Evolutionary conservation across 2,797 vertebrate species (phyloP).

Genomic region (Gephyroberyx darwinii): DNA sequence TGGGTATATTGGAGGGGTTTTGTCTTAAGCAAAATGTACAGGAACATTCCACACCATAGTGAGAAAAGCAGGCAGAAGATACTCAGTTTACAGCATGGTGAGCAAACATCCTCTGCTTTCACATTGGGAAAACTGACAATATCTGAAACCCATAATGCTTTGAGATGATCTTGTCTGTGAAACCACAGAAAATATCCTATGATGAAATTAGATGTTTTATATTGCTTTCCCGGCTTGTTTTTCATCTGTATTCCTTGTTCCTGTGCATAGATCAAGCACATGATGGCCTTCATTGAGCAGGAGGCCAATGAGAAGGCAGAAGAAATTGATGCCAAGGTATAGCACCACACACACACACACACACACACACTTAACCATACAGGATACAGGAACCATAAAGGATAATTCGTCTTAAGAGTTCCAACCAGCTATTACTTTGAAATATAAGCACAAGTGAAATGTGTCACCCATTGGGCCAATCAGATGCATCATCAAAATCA

Average conservation of each 20-base stretch:
- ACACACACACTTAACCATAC: neutral
- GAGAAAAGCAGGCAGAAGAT: neutral
- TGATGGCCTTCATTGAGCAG: conserved; percentile 99
- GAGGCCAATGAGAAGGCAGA: conserved; percentile 99
- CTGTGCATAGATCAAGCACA: conserved; percentile 92
- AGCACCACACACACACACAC: neutral
- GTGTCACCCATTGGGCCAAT: too few relatives aligned
- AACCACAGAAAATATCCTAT: neutral
- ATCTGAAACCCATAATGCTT: neutral
- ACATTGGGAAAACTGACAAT: neutral
- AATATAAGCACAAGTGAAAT: too few relatives aligned
- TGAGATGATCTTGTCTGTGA: neutral
- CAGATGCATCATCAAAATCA: too few relatives aligned
- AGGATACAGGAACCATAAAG: neutral
- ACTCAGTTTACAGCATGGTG: conserved; percentile 23
- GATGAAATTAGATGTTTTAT: neutral
- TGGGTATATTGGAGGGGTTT: neutral
- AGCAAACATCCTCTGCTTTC: neutral
- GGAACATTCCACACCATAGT: conserved; percentile 44
- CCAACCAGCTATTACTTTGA: too few relatives aligned
- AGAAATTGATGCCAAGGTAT: conserved; percentile 98
- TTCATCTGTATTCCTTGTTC: neutral
- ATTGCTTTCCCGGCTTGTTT: neutral
- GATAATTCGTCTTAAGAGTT: neutral
- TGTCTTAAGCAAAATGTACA: neutral